These are phyloP conservation scores for Tipula helvola DNA, from an alignment of 2,888 invertebrate genomes.

Conservation along the genomic window DNA sequence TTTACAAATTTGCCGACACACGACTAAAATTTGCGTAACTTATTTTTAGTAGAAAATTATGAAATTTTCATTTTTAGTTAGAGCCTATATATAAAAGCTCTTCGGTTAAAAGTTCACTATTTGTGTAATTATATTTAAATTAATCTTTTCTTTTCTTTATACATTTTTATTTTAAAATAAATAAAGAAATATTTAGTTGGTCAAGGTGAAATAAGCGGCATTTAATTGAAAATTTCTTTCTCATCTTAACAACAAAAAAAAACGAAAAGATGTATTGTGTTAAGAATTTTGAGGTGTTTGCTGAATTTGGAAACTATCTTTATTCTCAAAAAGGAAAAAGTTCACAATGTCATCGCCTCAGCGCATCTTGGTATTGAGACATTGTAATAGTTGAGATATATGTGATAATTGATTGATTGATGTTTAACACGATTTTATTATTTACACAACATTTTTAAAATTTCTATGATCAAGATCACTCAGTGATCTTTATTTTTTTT, in stretches of 20 bases:
- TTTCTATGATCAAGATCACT: neutral
- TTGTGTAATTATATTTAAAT: neutral
- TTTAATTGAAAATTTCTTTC: neutral
- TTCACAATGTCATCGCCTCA: neutral
- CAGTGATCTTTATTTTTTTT: neutral
- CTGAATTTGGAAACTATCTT: neutral
- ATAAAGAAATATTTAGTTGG: neutral
- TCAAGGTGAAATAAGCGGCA: neutral
- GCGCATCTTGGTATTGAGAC: neutral
- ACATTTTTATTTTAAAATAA: neutral
- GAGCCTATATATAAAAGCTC: neutral
- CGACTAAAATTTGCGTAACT: neutral
- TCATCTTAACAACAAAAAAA: neutral
- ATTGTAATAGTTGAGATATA: neutral
- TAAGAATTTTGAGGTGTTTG: neutral
- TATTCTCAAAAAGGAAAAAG: neutral
- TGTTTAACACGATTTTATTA: neutral
- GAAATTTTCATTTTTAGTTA: neutral
- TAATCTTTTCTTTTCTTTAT: neutral
- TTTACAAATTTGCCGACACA: too few species aligned
- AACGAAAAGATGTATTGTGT: too few species aligned
- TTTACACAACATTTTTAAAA: neutral
- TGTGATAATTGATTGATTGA: neutral
- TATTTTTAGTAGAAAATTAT: neutral
- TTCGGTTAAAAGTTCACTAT: neutral